These are phyloP conservation scores for Bovichtus diacanthus DNA, from an alignment of 2,797 vertebrate species.

Conservation along the genomic window DNA sequence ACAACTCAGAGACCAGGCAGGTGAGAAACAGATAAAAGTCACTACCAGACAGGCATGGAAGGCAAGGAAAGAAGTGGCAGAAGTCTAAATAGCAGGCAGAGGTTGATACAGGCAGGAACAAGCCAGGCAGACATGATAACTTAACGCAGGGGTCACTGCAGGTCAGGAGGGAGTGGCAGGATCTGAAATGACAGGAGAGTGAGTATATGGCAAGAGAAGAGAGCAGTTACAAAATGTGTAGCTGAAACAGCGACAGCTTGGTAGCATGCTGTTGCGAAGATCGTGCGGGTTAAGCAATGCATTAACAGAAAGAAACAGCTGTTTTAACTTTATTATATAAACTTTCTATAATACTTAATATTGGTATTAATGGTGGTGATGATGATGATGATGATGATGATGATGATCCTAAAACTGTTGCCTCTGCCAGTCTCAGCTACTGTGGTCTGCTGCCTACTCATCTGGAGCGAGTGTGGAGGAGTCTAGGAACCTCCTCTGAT, in stretches of 20 bases:
- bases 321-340: neutral
- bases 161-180: neutral
- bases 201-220: neutral
- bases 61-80: neutral
- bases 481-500: slow-evolving; percentile 72
- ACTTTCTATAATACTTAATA: neutral
- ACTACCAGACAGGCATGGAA: neutral
- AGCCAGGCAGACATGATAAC: neutral
- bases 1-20: neutral
- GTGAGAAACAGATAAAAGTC: neutral
- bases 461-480: slow-evolving; percentile 76
- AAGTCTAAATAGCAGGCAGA: neutral
- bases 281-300: no score
- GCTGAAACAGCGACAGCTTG: no score
- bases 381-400: neutral
- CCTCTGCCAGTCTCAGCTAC: slow-evolving; percentile 72
- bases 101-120: neutral
- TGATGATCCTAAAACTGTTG: slow-evolving; percentile 7
- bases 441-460: slow-evolving; percentile 77
- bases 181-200: neutral
- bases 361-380: neutral
- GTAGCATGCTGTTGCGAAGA: no score
- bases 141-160: neutral
- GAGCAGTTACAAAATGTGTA: neutral
- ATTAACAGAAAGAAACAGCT: no score